phyloP scores from a whole-genome alignment of 2,113 vertebrate genomes.

The Tragelaphus imberbis region DNA sequence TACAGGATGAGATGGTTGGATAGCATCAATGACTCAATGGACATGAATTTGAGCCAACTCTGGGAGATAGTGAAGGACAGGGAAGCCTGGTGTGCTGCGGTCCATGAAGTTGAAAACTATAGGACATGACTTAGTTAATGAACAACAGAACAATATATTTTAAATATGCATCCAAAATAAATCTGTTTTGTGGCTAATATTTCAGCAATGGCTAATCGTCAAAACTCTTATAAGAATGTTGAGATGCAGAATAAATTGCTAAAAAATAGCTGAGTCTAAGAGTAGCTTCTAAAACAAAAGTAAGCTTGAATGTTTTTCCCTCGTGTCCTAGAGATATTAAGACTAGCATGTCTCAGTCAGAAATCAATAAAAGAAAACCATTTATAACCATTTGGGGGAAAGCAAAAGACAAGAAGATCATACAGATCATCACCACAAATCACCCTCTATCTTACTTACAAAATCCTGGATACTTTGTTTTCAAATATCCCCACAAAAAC shows the following conservation, averaged over 20 bases:
- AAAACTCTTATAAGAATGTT: neutral
- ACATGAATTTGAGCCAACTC: neutral
- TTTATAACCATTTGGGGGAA: fast-evolving
- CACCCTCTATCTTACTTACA: neutral
- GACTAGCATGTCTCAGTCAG: neutral
- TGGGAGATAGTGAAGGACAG: neutral
- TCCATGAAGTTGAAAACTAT: neutral
- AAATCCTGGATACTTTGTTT: neutral
- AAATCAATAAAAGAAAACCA: neutral
- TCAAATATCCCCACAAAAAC: neutral
- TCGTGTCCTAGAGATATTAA: neutral
- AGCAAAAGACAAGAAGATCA: neutral
- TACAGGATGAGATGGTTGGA: neutral
- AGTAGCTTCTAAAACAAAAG: neutral
- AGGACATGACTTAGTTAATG: neutral
- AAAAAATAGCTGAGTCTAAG: neutral
- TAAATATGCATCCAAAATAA: neutral
- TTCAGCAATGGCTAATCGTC: neutral
- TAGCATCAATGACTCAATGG: neutral
- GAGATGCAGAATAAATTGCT: neutral
- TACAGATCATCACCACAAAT: fast-evolving
- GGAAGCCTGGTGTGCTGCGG: neutral
- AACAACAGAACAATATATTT: neutral
- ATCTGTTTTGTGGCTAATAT: neutral
- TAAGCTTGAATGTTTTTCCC: neutral